Evolutionary conservation across 2,113 vertebrate species (phyloP).

Genomic region (Heteronetta atricapilla): DNA sequence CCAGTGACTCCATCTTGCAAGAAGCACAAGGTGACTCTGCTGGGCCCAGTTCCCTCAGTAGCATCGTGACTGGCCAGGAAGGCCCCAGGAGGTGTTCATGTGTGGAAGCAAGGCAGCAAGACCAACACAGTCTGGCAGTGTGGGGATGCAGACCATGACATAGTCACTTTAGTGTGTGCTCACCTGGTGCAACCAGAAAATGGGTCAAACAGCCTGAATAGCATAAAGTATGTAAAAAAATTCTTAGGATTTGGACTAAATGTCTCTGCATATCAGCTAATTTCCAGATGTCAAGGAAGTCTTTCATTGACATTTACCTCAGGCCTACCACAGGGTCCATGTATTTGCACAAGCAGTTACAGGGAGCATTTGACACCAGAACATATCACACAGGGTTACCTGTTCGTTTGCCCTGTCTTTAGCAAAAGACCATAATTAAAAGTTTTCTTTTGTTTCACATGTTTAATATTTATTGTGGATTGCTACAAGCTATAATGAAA

Average conservation of each 20-base stretch:
- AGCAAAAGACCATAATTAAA: background rate
- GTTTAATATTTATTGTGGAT: conserved; percentile 53
- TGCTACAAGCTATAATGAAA: conserved; percentile 48
- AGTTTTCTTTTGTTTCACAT: background rate
- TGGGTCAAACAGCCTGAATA: background rate
- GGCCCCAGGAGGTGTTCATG: rapidly evolving
- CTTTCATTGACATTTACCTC: background rate
- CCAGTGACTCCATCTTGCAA: background rate
- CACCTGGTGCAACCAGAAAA: background rate
- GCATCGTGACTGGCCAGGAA: background rate
- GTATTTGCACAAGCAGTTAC: background rate
- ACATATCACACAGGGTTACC: background rate
- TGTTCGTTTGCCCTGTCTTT: background rate
- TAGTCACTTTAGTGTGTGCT: background rate
- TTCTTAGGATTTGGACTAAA: background rate
- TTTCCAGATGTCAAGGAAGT: background rate
- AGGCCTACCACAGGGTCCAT: background rate
- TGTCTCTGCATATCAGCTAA: background rate
- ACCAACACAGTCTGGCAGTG: rapidly evolving
- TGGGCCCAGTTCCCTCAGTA: background rate
- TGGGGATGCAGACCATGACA: background rate
- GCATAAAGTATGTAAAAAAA: background rate
- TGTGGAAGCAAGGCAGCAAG: rapidly evolving
- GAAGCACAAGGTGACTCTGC: rapidly evolving
- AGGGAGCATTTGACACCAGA: background rate